Conservation (phyloP, 2,797 vertebrate species). For the Clarias fuscus region DNA sequence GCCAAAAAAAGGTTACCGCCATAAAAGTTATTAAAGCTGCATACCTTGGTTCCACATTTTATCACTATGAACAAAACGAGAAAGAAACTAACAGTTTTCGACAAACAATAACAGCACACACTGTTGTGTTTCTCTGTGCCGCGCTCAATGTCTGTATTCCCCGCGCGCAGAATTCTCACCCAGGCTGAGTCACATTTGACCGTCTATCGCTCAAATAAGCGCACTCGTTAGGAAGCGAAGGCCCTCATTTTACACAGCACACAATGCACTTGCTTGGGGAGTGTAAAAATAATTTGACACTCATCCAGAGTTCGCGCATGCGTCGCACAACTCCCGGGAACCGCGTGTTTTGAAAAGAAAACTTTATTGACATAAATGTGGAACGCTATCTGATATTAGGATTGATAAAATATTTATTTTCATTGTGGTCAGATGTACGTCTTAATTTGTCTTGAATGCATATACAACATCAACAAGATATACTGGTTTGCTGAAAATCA, state of each 20-base stretch:
- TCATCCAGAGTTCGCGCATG: slow-evolving; percentile 61
- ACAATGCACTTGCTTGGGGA: background rate
- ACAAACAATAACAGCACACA: background rate
- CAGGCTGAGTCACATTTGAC: background rate
- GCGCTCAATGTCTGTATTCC: slow-evolving; percentile 41
- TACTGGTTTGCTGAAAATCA: background rate
- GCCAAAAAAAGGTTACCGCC: background rate
- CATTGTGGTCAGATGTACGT: background rate
- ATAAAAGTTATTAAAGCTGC: slow-evolving; percentile 35
- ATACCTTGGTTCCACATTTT: slow-evolving; percentile 81
- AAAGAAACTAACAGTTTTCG: background rate
- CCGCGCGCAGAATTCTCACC: slow-evolving; percentile 60
- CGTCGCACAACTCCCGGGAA: slow-evolving; percentile 69
- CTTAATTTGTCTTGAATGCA: background rate
- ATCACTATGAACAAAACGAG: background rate
- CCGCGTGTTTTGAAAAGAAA: slow-evolving; percentile 6
- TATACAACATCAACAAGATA: background rate
- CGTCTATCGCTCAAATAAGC: background rate
- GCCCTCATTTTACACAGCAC: too few relatives aligned
- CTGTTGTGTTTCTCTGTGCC: background rate
- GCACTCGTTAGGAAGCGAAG: slow-evolving; percentile 9
- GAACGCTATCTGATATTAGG: background rate
- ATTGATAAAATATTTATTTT: background rate
- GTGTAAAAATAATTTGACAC: background rate
- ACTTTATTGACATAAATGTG: slow-evolving; percentile 13